A percentile compares a stretch with the other conserved stretches of the same genome.
Conservation (phyloP, 2,797 vertebrate genomes). For the Orestias chungarensis region DNA sequence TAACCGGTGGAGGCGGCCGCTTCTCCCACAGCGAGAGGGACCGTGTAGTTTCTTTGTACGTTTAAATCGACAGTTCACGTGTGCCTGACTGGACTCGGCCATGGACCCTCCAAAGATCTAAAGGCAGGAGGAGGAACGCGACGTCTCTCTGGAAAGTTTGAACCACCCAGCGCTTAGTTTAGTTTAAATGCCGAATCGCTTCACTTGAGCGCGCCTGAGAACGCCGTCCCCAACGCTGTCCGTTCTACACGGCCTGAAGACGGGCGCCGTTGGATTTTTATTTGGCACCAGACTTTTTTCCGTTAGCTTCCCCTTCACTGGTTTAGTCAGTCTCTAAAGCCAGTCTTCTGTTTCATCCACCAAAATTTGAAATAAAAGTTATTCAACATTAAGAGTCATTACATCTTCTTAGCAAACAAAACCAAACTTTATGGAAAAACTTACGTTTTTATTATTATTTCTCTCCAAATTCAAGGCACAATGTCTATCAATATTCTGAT, state of each 20-base stretch:
- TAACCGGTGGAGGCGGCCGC: conserved; percentile 55
- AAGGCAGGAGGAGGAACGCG: conserved; percentile 28
- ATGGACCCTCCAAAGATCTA: conserved; percentile 48
- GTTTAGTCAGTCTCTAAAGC: conserved; percentile 48
- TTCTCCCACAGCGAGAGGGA: conserved; percentile 53
- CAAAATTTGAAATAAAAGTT: conserved; percentile 14
- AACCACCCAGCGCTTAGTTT: conserved; percentile 30
- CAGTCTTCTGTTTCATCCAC: conserved; percentile 58
- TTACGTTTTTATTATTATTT: conserved; percentile 55
- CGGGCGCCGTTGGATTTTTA: conserved; percentile 70
- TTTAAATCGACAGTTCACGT: conserved; percentile 62
- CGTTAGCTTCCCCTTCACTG: conserved; percentile 18
- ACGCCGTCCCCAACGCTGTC: conserved; percentile 36
- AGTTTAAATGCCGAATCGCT: conserved; percentile 63
- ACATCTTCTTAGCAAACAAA: conserved; percentile 62
- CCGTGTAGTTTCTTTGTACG: conserved; percentile 49
- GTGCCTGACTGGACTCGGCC: conserved; percentile 46
- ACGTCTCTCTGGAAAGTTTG: conserved; percentile 28
- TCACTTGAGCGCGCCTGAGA: conserved; percentile 38
- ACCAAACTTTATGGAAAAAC: conserved; percentile 68
- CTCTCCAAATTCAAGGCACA: conserved; percentile 87
- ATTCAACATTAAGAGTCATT: conserved; percentile 37
- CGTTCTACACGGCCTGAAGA: conserved; percentile 59
- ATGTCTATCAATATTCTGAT: conserved; percentile 79
- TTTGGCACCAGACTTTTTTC: conserved; percentile 75